Evolutionary conservation across 2,888 invertebrate genomes (phyloP), one percentile per base, ranked within the genome.

Genomic region (Ctena decussata): DNA sequence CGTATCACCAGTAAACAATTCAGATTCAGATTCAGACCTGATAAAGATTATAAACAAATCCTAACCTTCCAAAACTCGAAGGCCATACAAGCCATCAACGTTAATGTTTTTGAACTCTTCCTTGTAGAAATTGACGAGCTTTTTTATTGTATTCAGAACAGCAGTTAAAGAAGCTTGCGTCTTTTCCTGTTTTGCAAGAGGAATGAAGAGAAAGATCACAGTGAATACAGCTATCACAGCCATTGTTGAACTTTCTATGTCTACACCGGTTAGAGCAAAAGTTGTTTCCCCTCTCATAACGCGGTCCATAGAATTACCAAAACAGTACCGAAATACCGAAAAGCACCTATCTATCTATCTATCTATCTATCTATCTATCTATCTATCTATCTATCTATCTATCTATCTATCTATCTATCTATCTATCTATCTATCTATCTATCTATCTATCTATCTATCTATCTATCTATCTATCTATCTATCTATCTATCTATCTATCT

Each of bases 21-120:
- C n/a, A n/a, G n/a, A n/a, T n/a, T n/a, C n/a, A n/a, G n/a, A n/a
- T n/a, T n/a, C n/a, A n/a, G n/a, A n/a, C n/a, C n/a, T n/a, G n/a
- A n/a, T n/a, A n/a, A n/a, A n/a, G n/a, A n/a, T n/a, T n/a, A n/a
- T n/a, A n/a, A n/a, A n/a, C n/a, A n/a, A n/a, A n/a, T n/a, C n/a
- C 15, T 46, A 46, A 95, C 95, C 95, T 93, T 95, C 94, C 11
- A 95, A 39, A 41, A 94, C 92, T 71, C 94, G 91, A 35, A 95
- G 87, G 11, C 95, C 95, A 89, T 91, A 95, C 46, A 95, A 84
- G 24, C 95, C 95, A 81, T 95, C 95, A 0, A 95, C 84, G 79
- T 95, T 95, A 24, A 94, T 76, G 27, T 93, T 86, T 39, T 85
- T 78, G 80, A 93, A 93, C 77, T 91, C 93, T 3, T 46, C 75